Evolutionary conservation across 2,888 invertebrate species (phyloP), one percentile per base, ranked within the genome.

Genomic region (Rhingia campestris): DNA sequence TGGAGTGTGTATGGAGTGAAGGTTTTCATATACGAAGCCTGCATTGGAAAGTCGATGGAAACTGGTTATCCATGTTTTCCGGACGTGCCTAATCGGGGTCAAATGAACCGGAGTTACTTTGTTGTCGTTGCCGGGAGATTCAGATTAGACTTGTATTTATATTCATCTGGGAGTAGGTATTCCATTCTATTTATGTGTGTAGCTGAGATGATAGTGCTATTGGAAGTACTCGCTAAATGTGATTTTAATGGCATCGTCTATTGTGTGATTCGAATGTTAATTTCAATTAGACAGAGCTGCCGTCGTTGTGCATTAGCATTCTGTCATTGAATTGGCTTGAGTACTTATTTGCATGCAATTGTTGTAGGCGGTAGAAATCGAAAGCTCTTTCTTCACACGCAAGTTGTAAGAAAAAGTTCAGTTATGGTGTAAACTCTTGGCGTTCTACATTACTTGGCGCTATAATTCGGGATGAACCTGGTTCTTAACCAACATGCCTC

Each of bases 41-140:
- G 37, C 37, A 66, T 75, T 72, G 58, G 72, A 77, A 77, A 77
- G 77, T 66, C 49, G 14, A 49, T 53, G 37, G 41, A 72, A 81
- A 81, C 81, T 77, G 64, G 81, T 81, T 77, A 72, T 59, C 66
- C 59, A 59, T 58, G 58, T 59, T 37, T 49, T 32, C 22, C 45
- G 56, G 35, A n/a, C 54, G 59, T 43, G 53, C 49, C 53, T 56
- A 39, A 81, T 72, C 59, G 66, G 72, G 81, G 81, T 81, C 77
- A 72, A 70, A 30, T 70, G 70, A 81, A 76, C 75, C 70, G 51
- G 76, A 76, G 47, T 22, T 45, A 81, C 75, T 39, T 30, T 41
- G 33, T 37, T 53, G 56, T 10, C 56, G 45, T 32, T 33, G 45
- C 45, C 10, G 30, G 14, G n/a, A 30, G 12, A 12, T 37, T n/a